Evolutionary conservation across 2,888 invertebrate species (phyloP).

Genomic region (Dynastes maya): DNA sequence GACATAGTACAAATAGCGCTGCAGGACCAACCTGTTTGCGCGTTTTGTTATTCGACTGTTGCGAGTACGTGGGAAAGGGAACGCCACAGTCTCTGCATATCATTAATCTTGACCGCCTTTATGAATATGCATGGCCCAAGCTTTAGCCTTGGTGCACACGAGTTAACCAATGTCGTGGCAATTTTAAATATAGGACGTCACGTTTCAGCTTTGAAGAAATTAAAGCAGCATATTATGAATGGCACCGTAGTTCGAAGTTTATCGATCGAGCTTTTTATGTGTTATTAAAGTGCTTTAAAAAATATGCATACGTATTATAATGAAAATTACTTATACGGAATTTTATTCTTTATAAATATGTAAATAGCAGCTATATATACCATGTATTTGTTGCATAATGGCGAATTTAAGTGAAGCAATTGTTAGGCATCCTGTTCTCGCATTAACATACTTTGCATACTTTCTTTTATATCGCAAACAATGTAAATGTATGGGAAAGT

Average conservation of each 20-base stretch:
- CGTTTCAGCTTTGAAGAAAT: constrained; percentile 8
- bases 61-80: not conserved
- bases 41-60: constrained; percentile 4
- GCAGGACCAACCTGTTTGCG: constrained; percentile 19
- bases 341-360: not conserved
- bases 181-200: constrained; percentile 23
- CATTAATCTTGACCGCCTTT: constrained; percentile 15
- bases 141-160: not conserved
- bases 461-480: not conserved
- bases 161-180: not conserved
- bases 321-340: not conserved
- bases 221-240: not conserved
- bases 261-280: not conserved
- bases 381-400: not conserved
- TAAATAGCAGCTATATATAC: not conserved
- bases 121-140: constrained; percentile 13
- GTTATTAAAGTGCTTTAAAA: not conserved
- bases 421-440: not conserved
- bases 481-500: not conserved
- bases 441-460: not conserved
- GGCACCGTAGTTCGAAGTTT: not conserved
- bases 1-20: constrained; percentile 7
- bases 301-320: not conserved
- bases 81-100: constrained; percentile 1
- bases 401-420: not conserved